Percentiles rank a stretch among this genome's conserved stretches.
phyloP scores from a whole-genome alignment of 1,140 invertebrate species.

The Drosophila rhopaloa region DNA sequence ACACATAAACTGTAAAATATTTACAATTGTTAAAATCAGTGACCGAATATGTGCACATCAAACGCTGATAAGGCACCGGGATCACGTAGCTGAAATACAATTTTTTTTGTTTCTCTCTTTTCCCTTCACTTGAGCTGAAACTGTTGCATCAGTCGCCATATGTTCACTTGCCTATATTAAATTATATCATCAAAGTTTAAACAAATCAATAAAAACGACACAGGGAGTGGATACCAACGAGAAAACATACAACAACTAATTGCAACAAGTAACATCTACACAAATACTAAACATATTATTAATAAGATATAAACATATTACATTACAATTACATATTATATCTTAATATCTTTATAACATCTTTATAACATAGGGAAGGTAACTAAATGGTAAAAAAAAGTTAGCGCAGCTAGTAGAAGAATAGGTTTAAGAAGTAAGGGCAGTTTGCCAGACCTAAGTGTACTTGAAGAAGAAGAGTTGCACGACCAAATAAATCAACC shows the following conservation, averaged over 20 bases:
- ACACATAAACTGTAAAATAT: not conserved
- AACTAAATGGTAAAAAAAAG: not conserved
- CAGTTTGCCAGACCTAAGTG: too few species aligned
- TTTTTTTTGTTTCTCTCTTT: too few species aligned
- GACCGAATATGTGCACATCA: too few species aligned
- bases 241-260: not conserved
- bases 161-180: not conserved
- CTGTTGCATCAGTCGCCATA: not conserved
- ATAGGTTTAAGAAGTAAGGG: too few species aligned
- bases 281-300: not conserved
- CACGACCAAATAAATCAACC: not conserved
- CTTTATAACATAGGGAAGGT: not conserved
- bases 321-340: too few species aligned
- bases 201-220: not conserved
- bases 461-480: too few species aligned
- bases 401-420: conserved; percentile 3
- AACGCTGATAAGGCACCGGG: too few species aligned
- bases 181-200: not conserved
- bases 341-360: too few species aligned
- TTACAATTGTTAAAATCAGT: too few species aligned
- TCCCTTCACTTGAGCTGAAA: too few species aligned
- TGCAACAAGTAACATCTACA: not conserved
- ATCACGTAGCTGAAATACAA: too few species aligned
- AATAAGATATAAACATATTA: not conserved
- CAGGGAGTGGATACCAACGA: too few species aligned